These are phyloP conservation scores for Gobio gobio DNA, from an alignment of 2,113 vertebrate species.

Conservation along the genomic window DNA sequence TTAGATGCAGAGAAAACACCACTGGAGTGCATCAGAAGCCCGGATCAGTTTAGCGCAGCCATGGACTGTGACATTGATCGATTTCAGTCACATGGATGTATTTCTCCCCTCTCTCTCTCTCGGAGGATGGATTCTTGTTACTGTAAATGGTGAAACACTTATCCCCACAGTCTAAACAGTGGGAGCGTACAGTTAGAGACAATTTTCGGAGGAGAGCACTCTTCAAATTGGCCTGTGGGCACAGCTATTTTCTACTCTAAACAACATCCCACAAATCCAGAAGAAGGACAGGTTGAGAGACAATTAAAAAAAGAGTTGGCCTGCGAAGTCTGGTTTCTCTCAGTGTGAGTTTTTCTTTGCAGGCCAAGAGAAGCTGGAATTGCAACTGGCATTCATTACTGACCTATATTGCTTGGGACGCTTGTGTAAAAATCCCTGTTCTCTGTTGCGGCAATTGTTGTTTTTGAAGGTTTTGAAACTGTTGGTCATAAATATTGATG, in stretches of 20 bases:
- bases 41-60: conserved; percentile 26
- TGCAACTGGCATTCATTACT: conserved; percentile 20
- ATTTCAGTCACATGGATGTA: conserved; percentile 32
- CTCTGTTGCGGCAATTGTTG: not conserved
- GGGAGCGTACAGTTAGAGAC: conserved; percentile 27
- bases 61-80: not conserved
- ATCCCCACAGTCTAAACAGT: conserved; percentile 29
- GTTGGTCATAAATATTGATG: conserved; percentile 29
- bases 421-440: not conserved
- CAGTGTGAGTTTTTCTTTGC: conserved; percentile 39
- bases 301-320: conserved; percentile 15
- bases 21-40: not conserved
- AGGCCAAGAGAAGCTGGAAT: conserved; percentile 50
- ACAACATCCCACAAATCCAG: conserved; percentile 48
- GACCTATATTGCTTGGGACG: not conserved
- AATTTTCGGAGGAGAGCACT: conserved; percentile 33
- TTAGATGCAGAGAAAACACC: conserved; percentile 35
- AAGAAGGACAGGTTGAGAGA: conserved; percentile 48
- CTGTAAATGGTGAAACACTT: conserved; percentile 10
- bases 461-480: not conserved
- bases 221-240: conserved; percentile 47
- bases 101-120: conserved; percentile 20
- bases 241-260: conserved; percentile 56
- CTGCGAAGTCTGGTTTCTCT: conserved; percentile 12
- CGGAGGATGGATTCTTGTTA: conserved; percentile 26